Base-by-base conservation (phyloP, 2,113 vertebrate species). In the Myotis yumanensis region DNA sequence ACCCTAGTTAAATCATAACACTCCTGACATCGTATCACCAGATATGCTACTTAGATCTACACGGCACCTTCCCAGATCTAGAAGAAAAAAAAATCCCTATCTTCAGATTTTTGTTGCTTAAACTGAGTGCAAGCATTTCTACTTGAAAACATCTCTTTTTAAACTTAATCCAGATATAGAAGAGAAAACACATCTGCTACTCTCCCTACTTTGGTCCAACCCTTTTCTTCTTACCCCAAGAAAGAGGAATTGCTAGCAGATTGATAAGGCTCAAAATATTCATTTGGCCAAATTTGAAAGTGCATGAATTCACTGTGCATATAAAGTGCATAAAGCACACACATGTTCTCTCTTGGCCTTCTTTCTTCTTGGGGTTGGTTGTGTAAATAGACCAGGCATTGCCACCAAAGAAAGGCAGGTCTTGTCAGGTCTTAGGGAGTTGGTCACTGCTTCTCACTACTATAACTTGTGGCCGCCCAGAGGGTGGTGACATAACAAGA, bases 161-260 rank as follows among this genome's bases (percentile, higher is more conserved):
- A 93, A 93, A 95, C 46, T 95, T 86, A 84, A 85, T 85, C 25
- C 17, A 95, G 64, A 79, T 76, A 66, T 46, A 91, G 37, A 94
- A 64, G 43, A 89, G 40, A 86, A 82, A 86, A 87, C 20, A 37
- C 14, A 83, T 52, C n/a, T 92, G 54, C 59, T 15, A 35, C 30
- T 90, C 35, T 30, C 23, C 75, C 17, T 8, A 82, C 59, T 23
- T 77, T 89, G 52, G 64, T 28, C 79, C 64, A 72, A 35, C 16
- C 12, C 51, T 28, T 52, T 71, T 71, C 43, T 64, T 72, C 20
- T 52, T 79, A 32, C 37, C 72, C 62, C 1, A 54, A 25, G 30
- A 46, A 37, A 84, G 43, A 75, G 59, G 7, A 90, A 71, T 25
- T 89, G 64, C 37, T 91, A 79, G 37, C 35, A 93, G 54, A 89